A percentile compares a stretch with the other conserved stretches of the same genome.
Conservation (phyloP, 2,888 invertebrate species). For the Brenthis hecate region DNA sequence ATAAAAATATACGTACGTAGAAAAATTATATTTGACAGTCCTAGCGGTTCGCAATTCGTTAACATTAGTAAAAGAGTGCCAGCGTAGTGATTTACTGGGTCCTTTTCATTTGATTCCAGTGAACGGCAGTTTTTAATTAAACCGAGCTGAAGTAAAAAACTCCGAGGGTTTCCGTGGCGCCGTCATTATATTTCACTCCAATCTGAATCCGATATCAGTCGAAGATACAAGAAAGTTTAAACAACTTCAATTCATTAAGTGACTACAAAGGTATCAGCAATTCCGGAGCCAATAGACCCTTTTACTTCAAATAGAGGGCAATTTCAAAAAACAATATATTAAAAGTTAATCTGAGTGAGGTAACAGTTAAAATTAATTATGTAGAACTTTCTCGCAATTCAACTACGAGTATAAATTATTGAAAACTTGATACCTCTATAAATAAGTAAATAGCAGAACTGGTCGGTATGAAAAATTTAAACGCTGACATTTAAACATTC, state of each 20-base stretch:
- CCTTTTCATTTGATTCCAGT: constrained; percentile 41
- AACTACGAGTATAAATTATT: neutral
- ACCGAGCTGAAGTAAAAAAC: constrained; percentile 62
- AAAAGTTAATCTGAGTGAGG: neutral
- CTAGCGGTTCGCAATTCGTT: constrained; percentile 7
- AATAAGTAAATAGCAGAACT: constrained; percentile 1
- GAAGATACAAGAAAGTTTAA: constrained; percentile 66
- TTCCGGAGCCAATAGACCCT: constrained; percentile 50
- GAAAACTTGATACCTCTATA: neutral
- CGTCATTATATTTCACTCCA: constrained; percentile 59
- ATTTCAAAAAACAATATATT: neutral
- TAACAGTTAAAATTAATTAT: constrained; percentile 1
- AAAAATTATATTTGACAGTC: neutral
- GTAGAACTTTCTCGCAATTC: neutral
- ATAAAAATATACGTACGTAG: neutral
- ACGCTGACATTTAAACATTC: constrained; percentile 2
- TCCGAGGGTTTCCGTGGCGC: constrained; percentile 50
- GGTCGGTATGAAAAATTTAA: neutral
- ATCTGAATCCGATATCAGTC: constrained; percentile 57
- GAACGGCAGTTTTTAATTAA: constrained; percentile 66
- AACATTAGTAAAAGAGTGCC: constrained; percentile 37
- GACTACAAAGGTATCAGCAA: constrained; percentile 61
- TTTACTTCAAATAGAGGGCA: constrained; percentile 15
- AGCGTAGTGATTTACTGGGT: constrained; percentile 39
- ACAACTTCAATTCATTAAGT: constrained; percentile 70